A percentile compares a stretch with the other conserved stretches of the same genome.
Evolutionary conservation across 2,113 vertebrate species (phyloP).

Genomic region (Cyanoderma ruficeps): DNA sequence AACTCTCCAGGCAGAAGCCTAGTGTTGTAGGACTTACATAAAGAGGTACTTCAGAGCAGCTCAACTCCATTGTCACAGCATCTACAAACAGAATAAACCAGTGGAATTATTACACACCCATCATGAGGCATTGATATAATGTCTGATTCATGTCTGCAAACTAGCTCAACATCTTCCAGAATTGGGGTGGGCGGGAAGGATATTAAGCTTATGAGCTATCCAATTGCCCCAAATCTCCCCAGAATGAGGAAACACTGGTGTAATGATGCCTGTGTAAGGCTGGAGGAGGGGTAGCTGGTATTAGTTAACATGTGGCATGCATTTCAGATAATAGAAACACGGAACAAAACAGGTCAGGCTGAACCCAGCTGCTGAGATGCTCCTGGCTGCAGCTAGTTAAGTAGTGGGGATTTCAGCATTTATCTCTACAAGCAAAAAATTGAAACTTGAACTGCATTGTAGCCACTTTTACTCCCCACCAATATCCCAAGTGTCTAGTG

Average conservation of each 20-base stretch:
- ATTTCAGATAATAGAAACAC: neutral
- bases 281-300: neutral
- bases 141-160: neutral
- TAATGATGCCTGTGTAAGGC: neutral
- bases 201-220: neutral
- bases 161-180: neutral
- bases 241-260: neutral
- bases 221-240: neutral
- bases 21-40: slow-evolving; percentile 82
- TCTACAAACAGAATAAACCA: slow-evolving; percentile 73
- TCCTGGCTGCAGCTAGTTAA: neutral
- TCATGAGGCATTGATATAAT: neutral
- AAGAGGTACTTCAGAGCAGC: slow-evolving; percentile 83
- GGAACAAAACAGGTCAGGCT: neutral
- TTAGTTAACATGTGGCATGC: neutral
- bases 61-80: slow-evolving; percentile 87
- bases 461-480: neutral
- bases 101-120: slow-evolving; percentile 18
- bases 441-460: neutral
- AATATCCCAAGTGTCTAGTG: neutral
- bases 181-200: neutral
- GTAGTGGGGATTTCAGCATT: neutral
- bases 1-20: neutral
- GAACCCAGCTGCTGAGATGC: neutral
- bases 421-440: neutral